These are phyloP conservation scores for Leptopilina clavipes DNA, from an alignment of 1,140 invertebrate species.

Conservation along the genomic window DNA sequence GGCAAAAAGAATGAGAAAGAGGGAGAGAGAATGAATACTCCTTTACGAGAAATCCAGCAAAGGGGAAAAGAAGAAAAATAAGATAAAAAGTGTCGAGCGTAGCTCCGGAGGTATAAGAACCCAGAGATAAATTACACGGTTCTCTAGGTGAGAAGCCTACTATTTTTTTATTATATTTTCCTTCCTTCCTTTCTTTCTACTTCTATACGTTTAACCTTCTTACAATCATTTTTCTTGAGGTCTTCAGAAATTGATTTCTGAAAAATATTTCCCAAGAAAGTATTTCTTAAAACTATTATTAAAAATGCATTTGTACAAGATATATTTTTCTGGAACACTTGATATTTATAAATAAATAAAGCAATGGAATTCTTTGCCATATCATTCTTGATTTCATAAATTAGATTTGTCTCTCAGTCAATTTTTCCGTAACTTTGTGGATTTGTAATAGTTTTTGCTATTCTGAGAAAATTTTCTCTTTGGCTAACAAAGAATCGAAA, in stretches of 20 bases:
- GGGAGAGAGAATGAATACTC: not conserved
- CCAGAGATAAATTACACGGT: slow-evolving; percentile 45
- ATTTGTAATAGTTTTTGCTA: too few relatives aligned
- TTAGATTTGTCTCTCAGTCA: too few relatives aligned
- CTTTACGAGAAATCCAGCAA: not conserved
- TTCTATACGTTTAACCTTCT: not conserved
- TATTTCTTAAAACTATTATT: not conserved
- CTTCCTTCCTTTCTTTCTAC: not conserved
- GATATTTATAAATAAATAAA: too few relatives aligned
- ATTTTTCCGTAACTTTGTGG: too few relatives aligned
- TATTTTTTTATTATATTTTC: slow-evolving; percentile 19
- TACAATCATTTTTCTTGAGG: not conserved
- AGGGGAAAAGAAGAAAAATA: not conserved
- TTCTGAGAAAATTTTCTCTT: too few relatives aligned
- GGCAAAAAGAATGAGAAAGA: slow-evolving; percentile 12
- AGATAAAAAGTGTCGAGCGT: slow-evolving; percentile 45
- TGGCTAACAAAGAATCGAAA: too few relatives aligned
- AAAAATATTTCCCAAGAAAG: not conserved
- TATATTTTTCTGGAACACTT: too few relatives aligned
- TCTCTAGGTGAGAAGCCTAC: slow-evolving; percentile 38
- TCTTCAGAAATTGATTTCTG: not conserved
- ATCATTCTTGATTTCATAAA: too few relatives aligned
- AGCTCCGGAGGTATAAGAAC: slow-evolving; percentile 45
- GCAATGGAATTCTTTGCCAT: too few relatives aligned
- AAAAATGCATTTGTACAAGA: too few relatives aligned